Percentiles rank a stretch among this genome's conserved stretches.
These are phyloP conservation scores for Grammomys surdaster DNA, from an alignment of 2,113 vertebrate species.

Conservation along the genomic window DNA sequence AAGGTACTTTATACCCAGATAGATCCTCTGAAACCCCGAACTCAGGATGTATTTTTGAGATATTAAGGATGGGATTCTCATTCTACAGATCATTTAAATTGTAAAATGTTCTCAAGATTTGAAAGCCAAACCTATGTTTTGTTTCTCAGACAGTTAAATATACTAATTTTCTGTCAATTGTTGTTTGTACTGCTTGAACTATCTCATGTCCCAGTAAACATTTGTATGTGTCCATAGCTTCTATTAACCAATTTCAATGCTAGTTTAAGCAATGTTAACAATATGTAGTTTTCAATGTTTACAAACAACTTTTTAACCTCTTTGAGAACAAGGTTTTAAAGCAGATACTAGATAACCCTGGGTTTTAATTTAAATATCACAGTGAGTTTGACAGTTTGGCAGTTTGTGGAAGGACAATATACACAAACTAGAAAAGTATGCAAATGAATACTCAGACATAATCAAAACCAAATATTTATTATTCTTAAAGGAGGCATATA, in stretches of 20 bases:
- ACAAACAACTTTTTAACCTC: not conserved
- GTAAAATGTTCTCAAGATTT: not conserved
- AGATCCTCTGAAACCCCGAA: not conserved
- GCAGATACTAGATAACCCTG: not conserved
- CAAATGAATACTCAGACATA: not conserved
- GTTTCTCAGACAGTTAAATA: not conserved
- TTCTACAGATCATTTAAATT: not conserved
- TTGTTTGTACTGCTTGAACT: not conserved
- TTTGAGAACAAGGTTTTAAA: not conserved
- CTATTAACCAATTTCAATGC: not conserved
- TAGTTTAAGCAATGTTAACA: constrained; percentile 13
- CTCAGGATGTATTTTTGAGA: not conserved
- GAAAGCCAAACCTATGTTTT: not conserved
- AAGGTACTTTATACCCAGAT: not conserved
- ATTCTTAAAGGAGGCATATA: not conserved
- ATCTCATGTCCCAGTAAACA: not conserved
- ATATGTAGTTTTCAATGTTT: not conserved
- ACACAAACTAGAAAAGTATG: not conserved
- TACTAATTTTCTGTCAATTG: not conserved
- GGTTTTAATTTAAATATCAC: not conserved
- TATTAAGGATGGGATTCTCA: not conserved
- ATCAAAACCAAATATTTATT: constrained; percentile 31
- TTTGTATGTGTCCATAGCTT: not conserved
- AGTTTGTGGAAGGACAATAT: not conserved
- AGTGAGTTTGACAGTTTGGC: not conserved